Percentiles rank a stretch among this genome's conserved stretches.
phyloP scores from a whole-genome alignment of 2,797 vertebrate species.

The Margarornis squamiger region DNA sequence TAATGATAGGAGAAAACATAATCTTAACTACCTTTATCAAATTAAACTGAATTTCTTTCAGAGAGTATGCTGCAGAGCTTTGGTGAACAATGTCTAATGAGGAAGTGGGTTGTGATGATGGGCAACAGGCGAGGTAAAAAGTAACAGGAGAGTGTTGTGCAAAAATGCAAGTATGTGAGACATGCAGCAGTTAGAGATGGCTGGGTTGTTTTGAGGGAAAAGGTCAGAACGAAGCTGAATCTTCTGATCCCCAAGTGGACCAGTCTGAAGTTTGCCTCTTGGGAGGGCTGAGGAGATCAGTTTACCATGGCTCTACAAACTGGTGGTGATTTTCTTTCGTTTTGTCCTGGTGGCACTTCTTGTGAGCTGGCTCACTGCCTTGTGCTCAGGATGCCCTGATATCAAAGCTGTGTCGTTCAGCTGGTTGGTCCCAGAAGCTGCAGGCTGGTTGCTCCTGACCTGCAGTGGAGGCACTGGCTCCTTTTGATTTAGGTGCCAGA shows the following conservation, averaged over 20 bases:
- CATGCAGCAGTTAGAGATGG: constrained; percentile 23
- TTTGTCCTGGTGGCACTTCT: background rate
- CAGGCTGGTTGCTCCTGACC: background rate
- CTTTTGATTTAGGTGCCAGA: background rate
- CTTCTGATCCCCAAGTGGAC: background rate
- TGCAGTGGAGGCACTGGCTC: background rate
- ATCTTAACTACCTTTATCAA: constrained; percentile 10
- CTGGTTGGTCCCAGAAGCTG: background rate
- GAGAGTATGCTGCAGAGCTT: background rate
- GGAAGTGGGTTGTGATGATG: background rate
- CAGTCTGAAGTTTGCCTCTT: background rate
- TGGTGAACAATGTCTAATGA: background rate
- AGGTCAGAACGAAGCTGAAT: constrained; percentile 2
- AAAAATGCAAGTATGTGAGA: constrained; percentile 36
- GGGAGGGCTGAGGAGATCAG: background rate
- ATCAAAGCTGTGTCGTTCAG: accelerated
- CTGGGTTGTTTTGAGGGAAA: constrained; percentile 47
- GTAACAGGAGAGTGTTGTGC: constrained; percentile 35
- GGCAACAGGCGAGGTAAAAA: constrained; percentile 42
- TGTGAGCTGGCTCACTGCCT: background rate
- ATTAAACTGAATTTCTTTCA: background rate
- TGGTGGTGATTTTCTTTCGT: background rate
- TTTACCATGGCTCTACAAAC: background rate
- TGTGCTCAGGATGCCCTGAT: background rate
- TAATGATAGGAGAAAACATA: background rate